Conservation (phyloP, 1,140 invertebrate species). For the Dendroctonus ponderosae region DNA sequence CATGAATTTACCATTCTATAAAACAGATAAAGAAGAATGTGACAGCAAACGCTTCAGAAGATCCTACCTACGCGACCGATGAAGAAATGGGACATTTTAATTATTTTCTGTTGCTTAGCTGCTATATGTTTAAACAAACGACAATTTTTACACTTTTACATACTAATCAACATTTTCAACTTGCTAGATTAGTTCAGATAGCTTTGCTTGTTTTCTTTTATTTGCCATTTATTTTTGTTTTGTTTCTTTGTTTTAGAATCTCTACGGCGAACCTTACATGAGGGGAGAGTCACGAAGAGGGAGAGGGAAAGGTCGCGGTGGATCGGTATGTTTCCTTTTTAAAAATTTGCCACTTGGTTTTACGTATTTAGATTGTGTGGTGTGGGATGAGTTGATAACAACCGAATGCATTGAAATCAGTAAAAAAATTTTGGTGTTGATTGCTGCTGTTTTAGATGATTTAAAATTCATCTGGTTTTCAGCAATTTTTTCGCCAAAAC, state of each 20-base stretch:
- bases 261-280: conserved; percentile 49
- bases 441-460: not conserved
- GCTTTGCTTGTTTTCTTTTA: conserved; percentile 10
- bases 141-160: no score
- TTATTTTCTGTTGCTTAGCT: no score
- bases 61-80: no score
- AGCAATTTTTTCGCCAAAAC: no score
- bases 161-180: no score
- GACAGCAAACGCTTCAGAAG: no score
- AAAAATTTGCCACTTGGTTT: conserved; percentile 1
- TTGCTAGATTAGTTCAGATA: not conserved
- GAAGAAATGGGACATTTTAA: no score
- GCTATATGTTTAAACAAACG: no score
- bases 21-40: no score
- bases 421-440: not conserved
- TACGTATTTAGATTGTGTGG: conserved; percentile 8
- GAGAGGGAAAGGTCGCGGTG: conserved; percentile 50
- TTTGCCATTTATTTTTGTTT: conserved; percentile 45
- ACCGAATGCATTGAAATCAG: no score
- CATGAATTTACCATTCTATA: no score
- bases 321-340: conserved; percentile 47
- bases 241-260: conserved; percentile 51
- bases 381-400: not conserved
- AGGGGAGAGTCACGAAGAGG: conserved; percentile 50
- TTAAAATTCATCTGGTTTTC: not conserved